Percentiles rank a stretch among this genome's conserved stretches.
Conservation (phyloP, 2,888 invertebrate genomes). For the Limnephilus marmoratus region DNA sequence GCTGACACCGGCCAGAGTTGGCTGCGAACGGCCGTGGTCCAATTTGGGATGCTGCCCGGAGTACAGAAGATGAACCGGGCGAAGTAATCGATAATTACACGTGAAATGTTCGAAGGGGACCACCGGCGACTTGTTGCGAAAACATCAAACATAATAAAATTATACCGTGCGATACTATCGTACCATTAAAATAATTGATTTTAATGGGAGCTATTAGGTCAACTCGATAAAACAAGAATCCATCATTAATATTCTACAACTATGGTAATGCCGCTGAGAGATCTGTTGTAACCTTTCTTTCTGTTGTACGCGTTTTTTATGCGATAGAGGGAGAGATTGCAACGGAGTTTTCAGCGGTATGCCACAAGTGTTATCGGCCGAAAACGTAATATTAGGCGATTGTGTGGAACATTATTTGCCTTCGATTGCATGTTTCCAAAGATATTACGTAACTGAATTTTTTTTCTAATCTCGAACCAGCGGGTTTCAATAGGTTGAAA, state of each 20-base stretch:
- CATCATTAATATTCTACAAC: not conserved
- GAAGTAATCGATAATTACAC: slow-evolving; percentile 57
- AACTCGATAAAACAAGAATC: not conserved
- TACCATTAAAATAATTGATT: slow-evolving; percentile 47
- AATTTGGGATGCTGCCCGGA: slow-evolving; percentile 32
- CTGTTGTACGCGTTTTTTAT: not conserved
- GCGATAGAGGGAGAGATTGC: not conserved
- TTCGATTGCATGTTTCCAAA: not conserved
- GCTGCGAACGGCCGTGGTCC: not conserved
- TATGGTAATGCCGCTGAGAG: not conserved
- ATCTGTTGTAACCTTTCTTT: not conserved
- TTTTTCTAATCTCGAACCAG: not conserved
- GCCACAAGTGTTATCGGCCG: not conserved
- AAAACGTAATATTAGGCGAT: not conserved
- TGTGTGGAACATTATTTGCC: not conserved
- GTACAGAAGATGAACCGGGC: slow-evolving; percentile 7
- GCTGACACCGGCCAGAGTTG: slow-evolving; percentile 5
- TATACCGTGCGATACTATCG: slow-evolving; percentile 36
- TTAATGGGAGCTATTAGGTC: slow-evolving; percentile 13
- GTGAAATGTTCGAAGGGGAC: slow-evolving; percentile 54
- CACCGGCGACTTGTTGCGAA: slow-evolving; percentile 49
- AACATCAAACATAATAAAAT: slow-evolving; percentile 23
- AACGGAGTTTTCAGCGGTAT: not conserved
- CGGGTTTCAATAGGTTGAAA: not conserved
- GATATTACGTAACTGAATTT: not conserved